These are phyloP conservation scores for Diceros bicornis DNA, from an alignment of 2,797 vertebrate genomes.

Conservation along the genomic window DNA sequence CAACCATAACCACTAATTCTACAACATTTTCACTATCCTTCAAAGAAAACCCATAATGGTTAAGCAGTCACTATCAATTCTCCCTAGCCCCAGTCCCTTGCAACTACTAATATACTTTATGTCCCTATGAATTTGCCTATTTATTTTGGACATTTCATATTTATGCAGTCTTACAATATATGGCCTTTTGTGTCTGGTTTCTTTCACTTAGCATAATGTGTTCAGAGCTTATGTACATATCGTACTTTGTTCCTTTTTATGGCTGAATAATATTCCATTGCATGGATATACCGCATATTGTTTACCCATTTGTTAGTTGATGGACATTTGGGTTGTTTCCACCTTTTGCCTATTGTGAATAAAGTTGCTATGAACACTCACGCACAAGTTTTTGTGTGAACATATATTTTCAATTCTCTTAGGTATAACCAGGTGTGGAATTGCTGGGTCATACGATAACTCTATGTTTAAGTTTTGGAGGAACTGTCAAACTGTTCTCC, in stretches of 20 bases:
- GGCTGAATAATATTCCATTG: neutral
- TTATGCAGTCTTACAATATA: neutral
- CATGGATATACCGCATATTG: neutral
- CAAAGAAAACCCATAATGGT: neutral
- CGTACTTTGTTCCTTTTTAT: neutral
- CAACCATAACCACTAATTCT: neutral
- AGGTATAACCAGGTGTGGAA: neutral
- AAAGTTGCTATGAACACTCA: neutral
- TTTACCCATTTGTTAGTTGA: neutral
- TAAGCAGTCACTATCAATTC: neutral
- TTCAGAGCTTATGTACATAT: neutral
- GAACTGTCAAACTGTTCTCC: neutral
- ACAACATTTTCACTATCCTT: neutral
- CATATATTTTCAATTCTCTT: neutral
- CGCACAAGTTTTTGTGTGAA: neutral
- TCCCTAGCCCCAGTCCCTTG: neutral
- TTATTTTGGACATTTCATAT: neutral
- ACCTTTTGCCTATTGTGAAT: neutral
- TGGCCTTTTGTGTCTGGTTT: neutral
- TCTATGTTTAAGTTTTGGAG: neutral
- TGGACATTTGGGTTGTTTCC: neutral
- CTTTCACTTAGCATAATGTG: neutral
- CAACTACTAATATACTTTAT: neutral
- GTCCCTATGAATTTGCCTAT: neutral
- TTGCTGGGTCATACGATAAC: neutral